Evolutionary conservation across 2,888 invertebrate genomes (phyloP).

Genomic region (Tuta absoluta): DNA sequence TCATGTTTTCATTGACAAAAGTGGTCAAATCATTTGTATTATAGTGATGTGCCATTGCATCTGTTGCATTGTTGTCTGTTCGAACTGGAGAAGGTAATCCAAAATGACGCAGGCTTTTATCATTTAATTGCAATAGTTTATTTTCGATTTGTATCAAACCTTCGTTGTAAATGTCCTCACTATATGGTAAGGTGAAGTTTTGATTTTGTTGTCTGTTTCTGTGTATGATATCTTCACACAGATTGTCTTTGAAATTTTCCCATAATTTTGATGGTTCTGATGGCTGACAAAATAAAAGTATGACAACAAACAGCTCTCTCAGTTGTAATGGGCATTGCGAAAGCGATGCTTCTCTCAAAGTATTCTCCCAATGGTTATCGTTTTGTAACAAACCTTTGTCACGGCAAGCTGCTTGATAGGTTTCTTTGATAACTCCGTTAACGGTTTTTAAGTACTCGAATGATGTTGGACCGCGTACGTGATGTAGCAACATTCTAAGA

Average conservation of each 20-base stretch:
- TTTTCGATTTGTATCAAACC: not conserved
- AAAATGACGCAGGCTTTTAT: not conserved
- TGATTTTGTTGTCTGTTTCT: not conserved
- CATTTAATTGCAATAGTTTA: not conserved
- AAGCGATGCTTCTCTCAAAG: no score
- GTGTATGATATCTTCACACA: not conserved
- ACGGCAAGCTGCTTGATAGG: no score
- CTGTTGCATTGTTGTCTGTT: not conserved
- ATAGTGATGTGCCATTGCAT: not conserved
- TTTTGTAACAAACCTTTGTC: no score
- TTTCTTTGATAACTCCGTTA: no score
- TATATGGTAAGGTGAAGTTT: no score
- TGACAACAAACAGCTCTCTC: not conserved
- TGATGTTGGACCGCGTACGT: not conserved
- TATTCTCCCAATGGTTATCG: no score
- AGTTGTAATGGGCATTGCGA: not conserved
- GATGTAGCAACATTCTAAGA: not conserved
- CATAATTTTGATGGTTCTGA: not conserved
- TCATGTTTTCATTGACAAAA: not conserved
- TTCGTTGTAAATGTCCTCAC: not conserved
- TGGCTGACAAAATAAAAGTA: not conserved
- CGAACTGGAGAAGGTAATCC: not conserved
- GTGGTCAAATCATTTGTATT: not conserved
- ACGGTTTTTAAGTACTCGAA: no score
- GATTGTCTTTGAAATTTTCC: not conserved